phyloP scores from a whole-genome alignment of 2,113 vertebrate genomes.

The Amblyopsis rosae region DNA sequence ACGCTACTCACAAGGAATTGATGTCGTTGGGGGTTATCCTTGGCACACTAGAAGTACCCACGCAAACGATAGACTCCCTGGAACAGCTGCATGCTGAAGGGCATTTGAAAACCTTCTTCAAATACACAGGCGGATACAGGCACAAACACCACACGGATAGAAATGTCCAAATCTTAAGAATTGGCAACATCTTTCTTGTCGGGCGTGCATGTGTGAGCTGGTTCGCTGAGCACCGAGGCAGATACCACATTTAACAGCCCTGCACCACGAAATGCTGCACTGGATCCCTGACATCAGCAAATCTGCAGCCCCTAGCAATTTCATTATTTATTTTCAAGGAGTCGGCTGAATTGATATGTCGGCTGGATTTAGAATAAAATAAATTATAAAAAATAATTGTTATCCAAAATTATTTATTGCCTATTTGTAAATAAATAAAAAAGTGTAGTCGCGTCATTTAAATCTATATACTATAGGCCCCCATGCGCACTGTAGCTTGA shows the following conservation, averaged over 20 bases:
- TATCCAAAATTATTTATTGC: too few relatives aligned
- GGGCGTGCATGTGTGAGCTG: constrained; percentile 66
- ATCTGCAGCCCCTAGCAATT: constrained; percentile 77
- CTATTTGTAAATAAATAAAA: neutral
- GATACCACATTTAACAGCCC: constrained; percentile 61
- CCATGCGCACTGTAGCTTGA: too few relatives aligned
- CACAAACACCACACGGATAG: constrained; percentile 51
- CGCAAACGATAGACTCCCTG: constrained; percentile 93
- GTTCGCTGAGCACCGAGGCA: constrained; percentile 47
- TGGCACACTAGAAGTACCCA: constrained; percentile 86
- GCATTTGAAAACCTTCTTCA: constrained; percentile 79
- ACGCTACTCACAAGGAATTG: constrained; percentile 86
- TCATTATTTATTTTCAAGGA: constrained; percentile 77
- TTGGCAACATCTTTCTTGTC: constrained; percentile 76
- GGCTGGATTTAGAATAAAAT: neutral
- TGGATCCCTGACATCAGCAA: constrained; percentile 88
- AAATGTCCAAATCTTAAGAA: constrained; percentile 57
- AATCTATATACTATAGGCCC: too few relatives aligned
- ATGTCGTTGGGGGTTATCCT: constrained; percentile 84
- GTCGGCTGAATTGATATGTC: constrained; percentile 48
- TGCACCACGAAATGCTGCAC: constrained; percentile 81
- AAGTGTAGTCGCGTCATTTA: neutral
- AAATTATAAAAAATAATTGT: neutral
- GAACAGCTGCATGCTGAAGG: constrained; percentile 91
- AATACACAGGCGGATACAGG: constrained; percentile 52